These are phyloP conservation scores for Galerucella nymphaeae DNA, from an alignment of 2,888 invertebrate genomes.

Conservation along the genomic window DNA sequence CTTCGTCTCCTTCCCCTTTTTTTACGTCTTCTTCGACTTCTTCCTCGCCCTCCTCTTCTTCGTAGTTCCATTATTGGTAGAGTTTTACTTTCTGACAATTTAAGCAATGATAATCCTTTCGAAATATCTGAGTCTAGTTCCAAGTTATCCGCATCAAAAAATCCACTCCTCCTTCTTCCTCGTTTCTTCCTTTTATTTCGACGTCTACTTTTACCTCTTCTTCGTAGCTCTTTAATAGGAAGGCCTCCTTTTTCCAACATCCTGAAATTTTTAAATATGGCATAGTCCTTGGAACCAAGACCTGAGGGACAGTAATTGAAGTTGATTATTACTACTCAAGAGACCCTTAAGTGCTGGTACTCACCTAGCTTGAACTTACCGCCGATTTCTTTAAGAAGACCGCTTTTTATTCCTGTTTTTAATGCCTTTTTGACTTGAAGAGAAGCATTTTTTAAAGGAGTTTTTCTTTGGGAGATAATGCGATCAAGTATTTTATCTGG, in stretches of 20 bases:
- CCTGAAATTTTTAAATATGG: constrained; percentile 22
- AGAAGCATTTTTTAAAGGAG: constrained; percentile 16
- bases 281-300: constrained; percentile 21
- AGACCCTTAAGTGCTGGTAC: too few species aligned
- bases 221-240: background rate
- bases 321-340: too few species aligned
- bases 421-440: constrained; percentile 28
- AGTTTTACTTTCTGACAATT: background rate
- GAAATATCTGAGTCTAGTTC: background rate
- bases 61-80: constrained; percentile 6
- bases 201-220: background rate
- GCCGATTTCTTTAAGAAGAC: constrained; percentile 24
- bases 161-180: constrained; percentile 9
- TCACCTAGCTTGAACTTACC: constrained; percentile 32
- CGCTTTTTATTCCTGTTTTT: constrained; percentile 22
- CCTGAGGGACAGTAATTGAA: background rate
- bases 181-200: background rate
- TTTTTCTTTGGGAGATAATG: constrained; percentile 12
- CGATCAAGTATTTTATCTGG: constrained; percentile 25
- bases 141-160: background rate
- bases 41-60: constrained; percentile 15
- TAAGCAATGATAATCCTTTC: background rate
- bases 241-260: background rate
- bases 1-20: constrained; percentile 15
- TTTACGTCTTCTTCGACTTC: constrained; percentile 14